Evolutionary conservation across 2,888 invertebrate species (phyloP), one percentile per base, ranked within the genome.

Genomic region (Psococerastis gibbosa): DNA sequence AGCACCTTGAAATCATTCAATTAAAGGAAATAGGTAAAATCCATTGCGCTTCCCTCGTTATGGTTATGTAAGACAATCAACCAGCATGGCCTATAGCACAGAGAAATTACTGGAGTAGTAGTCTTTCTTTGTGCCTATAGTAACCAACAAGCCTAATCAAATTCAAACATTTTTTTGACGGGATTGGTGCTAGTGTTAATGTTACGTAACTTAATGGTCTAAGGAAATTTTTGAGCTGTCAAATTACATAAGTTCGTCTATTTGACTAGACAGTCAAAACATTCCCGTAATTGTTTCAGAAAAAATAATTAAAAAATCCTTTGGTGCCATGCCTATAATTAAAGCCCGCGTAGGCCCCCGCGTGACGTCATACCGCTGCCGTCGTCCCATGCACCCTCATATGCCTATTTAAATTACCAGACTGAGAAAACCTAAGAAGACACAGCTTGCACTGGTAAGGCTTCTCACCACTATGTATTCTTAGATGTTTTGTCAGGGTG

Each of bases 381-480:
- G 71, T 72, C 53, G 73, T 73, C 27, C 83, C 82, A 59, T 98
- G 98, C 3, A 98, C 95, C 53, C 95, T 72, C 95, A 97, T 95
- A 64, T 98, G 98, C 55, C 98, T 75, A 66, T 98, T 98, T 48
- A 98, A 70, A 64, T 98, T 98, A 46, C 98, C 98, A 33, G 94
- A 94, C 60, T 98, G 97, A 4, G 94, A 94, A 64, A 98, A 98
- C 65, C 92, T 74, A 51, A 97, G 71, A 55, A 92, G 68, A 62
- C 98, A 98, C 48, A 97, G 66, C 66, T 91, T 91, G 65, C 97
- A 98, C 59, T 94, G 91, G 61, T 98, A 98, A 0, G 97, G 97
- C 62, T 97, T 98, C 63, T 91, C 89, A 15, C 87, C 87, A 43
- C 76, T 77, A 59, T 84, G 69, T 57, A 97, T 92, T 54, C 94